Base-by-base conservation (phyloP, 2,888 invertebrate genomes). In the Lamellibrachia satsuma region DNA sequence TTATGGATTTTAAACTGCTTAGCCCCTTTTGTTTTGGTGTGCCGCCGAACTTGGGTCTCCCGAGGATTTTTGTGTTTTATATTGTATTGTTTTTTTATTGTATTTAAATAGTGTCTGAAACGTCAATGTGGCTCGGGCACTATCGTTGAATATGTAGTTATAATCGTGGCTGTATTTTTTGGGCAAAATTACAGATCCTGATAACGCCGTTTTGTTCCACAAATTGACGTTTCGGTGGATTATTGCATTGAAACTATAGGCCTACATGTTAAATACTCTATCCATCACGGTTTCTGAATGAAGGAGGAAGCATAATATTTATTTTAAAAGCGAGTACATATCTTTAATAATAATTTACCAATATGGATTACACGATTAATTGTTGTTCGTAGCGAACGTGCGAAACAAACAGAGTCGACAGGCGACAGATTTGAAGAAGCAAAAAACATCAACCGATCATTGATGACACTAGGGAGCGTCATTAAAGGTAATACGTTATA, bases 381-480 rank as follows among this genome's bases (percentile, higher is more conserved):
- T 52, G 57, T 22, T 90, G 2, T 52, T 92, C 91, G 22, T 92
- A 95, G 94, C 93, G 95, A 95, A 92, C 92, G 94, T 90, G 94
- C 93, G 39, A 94, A 94, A 52, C 94, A 95, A 91, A 95, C 95
- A 1, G 94, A 93, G 55, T 93, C 95, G 6, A 93, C 93, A 15
- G 95, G 94, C 9, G 94, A 94, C 92, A 91, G 95, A 51, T 94
- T 95, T 91, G 93, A 94, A 92, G 95, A 95, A 93, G 93, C 94
- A 0, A 94, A 94, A 90, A 95, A 94, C 90, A 95, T 95, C 93
- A 95, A 95, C 93, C 92, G 94, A 75, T 95, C 95, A 3, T 93
- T 95, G 52, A 92, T 94, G 57, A 93, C 93, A 11, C 93, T 95
- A 22, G 95, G 94, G 15, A 94, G 92, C 91, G 94, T 94, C 15